Base-by-base conservation (phyloP, 2,888 invertebrate genomes). In the Latrodectus elegans region DNA sequence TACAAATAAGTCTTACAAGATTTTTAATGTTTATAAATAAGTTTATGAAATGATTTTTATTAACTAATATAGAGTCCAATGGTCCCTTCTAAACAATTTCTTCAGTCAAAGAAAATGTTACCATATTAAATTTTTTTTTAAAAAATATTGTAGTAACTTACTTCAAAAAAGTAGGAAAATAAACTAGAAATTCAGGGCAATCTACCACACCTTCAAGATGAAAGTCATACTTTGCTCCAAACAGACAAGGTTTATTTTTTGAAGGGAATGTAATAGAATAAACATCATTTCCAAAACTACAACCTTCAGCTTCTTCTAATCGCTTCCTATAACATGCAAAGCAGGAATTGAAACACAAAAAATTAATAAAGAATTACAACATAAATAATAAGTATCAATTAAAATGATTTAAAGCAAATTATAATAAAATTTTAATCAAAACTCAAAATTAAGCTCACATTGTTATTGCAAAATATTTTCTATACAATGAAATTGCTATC, bases 171-270 rank as follows among this genome's bases (percentile, higher is more conserved):
- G 96, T 94, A 22, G 97, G 96, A 92, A 99, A 97, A 93, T 99
- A 95, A 17, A 99, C 98, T 86, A 99, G 94, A 93, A 99, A 99
- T 92, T 99, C 99, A 1, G 99, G 99, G 92, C 99, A 99, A 92
- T 99, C 95, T 0, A 99, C 99, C 10, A 98, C 98, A 64, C 96
- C 98, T 91, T 99, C 97, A 90, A 99, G 93, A 91, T 96, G 95
- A 92, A 99, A 99, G 92, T 97, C 95, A 93, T 99, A 99, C 92
- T 97, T 96, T 26, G 96, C 97, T 67, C 99, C 99, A 93, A 99
- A 99, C 26, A 99, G 92, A 0, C 97, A 97, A 90, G 93, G 91
- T 64, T 91, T 90, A 2, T 91, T 90, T 77, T 91, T 91, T 82
- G 91, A 90, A 4, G 91, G 91, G 90, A 93, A 94, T 15, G 91